Conservation (phyloP, 2,888 invertebrate species). For the Leptinotarsa peninsularis region DNA sequence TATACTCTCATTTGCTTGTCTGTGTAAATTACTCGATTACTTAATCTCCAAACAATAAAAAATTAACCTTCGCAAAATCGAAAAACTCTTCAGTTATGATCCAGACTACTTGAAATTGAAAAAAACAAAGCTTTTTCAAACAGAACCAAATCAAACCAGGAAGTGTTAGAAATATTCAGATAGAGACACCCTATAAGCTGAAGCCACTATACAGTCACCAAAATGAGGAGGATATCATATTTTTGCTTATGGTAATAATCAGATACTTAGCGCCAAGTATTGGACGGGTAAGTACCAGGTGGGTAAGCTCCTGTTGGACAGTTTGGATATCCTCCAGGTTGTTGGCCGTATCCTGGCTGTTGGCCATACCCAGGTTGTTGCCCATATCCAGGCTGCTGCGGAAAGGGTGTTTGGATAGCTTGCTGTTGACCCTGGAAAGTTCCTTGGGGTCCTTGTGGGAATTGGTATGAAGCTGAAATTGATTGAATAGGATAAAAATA, state of each 20-base stretch:
- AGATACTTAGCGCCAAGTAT: constrained; percentile 38
- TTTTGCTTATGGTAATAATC: not conserved
- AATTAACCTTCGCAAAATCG: too few relatives aligned
- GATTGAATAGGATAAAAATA: not conserved
- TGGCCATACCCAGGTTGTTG: constrained; percentile 41
- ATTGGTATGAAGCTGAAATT: constrained; percentile 68
- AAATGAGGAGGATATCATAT: constrained; percentile 1
- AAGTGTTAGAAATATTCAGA: constrained; percentile 1
- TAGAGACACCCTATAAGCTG: constrained; percentile 15
- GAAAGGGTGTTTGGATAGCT: constrained; percentile 37
- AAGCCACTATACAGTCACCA: constrained; percentile 7
- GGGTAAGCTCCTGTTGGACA: constrained; percentile 54
- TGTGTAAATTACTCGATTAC: too few relatives aligned
- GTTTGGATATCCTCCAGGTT: constrained; percentile 40
- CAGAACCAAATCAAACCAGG: not conserved
- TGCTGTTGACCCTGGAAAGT: constrained; percentile 46
- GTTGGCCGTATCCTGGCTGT: constrained; percentile 41
- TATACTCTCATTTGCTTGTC: too few relatives aligned
- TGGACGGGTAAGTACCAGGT: constrained; percentile 55
- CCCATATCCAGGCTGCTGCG: constrained; percentile 37
- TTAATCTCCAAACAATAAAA: too few relatives aligned
- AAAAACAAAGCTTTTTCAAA: not conserved
- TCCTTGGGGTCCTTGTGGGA: constrained; percentile 70
- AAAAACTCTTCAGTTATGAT: not conserved
- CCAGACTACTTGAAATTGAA: not conserved